Evolutionary conservation across 2,797 vertebrate species (phyloP), one percentile per base, ranked within the genome.

Genomic region (Buceros bicornis): DNA sequence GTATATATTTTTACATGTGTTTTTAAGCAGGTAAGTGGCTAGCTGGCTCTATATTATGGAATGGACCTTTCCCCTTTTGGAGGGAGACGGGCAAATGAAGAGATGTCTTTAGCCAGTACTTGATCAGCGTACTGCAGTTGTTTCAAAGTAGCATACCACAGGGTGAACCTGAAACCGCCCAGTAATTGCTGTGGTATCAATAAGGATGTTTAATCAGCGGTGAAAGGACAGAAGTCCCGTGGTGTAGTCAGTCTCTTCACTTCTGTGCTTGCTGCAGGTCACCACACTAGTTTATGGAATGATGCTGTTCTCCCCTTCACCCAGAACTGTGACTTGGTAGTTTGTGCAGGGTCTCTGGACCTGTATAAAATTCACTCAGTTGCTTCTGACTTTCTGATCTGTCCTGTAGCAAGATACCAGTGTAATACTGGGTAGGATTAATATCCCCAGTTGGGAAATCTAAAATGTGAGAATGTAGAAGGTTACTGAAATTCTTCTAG

Each of bases 361-460:
- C 29, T 28, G 1, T 10, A 3, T n/a, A 8, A n/a, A 40, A 40
- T 11, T 20, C 20, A 8, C 17, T 45, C 10, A 3, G 6, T 65
- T 72, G 25, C 37, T 47, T 54, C 22, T 37, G 42, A 83, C 42
- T 54, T 8, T 22, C 22, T 10, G 2, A 3, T 37, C 33, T 42
- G 24, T 20, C 0, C 22, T 66, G 67, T 56, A 56, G 56, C 24
- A 8, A 15, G 17, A 45, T 81, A 9, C n/a, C 33, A 22, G 13
- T 22, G 12, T 5, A 28, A 29, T 13, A 22, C 51, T 65, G 62
- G 29, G 1, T 18, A 12, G 35, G 65, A 16, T 35, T 43, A 22
- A 21, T 16, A 15, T 57, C 57, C 26, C 7, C 0, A 0, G 1
- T 2, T 48, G 70, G 62, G 26, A 37, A 57, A 14, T 20, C 20